Base-by-base conservation (phyloP, 2,113 vertebrate genomes). In the Scopus umbretta region DNA sequence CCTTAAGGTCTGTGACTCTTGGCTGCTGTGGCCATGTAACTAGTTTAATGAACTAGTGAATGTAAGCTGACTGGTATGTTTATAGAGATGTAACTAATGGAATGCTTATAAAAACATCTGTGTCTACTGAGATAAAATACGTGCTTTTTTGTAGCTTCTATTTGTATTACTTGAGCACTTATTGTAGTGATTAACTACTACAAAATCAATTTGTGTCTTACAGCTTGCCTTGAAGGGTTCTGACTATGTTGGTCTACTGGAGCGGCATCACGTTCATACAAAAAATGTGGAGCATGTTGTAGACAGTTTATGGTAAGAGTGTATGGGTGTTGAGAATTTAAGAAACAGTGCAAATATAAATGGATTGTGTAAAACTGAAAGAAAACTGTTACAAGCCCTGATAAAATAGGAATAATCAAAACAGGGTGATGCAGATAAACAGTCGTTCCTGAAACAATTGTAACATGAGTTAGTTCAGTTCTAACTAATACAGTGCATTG, bases 181-280 rank as follows among this genome's bases (percentile, higher is more conserved):
- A 43, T 5, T 75, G 10, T 61, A 66, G 14, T 58, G 53, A 74
- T 80, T 74, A 76, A 42, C 40, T 42, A 42, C 40, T 42, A 42
- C 40, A 42, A 42, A 42, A 42, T 42, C 40, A 14, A 8, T 85
- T 89, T 86, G 20, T 93, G 49, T 95, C 29, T 87, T 93, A 32
- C 95, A 99, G 99, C 99, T 99, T 78, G 99, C 99, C 22, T 93
- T 99, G 98, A 99, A 99, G 95, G 99, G 99, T 68, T 99, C 99
- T 94, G 99, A 99, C 97, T 99, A 99, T 97, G 99, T 97, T 73
- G 99, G 99, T 74, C 98, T 99, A 63, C 97, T 99, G 97, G 99
- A 99, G 68, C 98, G 99, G 85, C 99, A 99, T 98, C 98, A 98
- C 95, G 99, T 99, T 97, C 99, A 99, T 97, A 99, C 98, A 15